phyloP scores from a whole-genome alignment of 2,113 vertebrate genomes.

The Vanacampus margaritifer region DNA sequence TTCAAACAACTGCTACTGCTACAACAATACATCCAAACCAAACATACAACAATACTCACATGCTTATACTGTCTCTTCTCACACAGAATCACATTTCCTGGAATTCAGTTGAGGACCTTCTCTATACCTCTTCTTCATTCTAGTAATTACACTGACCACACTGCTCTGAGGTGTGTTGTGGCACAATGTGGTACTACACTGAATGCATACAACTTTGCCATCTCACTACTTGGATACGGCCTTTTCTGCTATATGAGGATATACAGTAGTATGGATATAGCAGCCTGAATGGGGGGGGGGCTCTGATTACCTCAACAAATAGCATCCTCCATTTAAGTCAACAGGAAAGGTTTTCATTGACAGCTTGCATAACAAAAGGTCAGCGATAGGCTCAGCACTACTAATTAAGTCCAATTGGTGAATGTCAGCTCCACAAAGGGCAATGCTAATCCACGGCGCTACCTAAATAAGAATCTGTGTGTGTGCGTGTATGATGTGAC shows the following conservation, averaged over 20 bases:
- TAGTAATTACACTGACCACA: background rate
- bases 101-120: background rate
- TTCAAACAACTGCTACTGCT: too few relatives aligned
- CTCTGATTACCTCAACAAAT: conserved; percentile 75
- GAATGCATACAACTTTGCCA: background rate
- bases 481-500: conserved; percentile 1
- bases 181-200: background rate
- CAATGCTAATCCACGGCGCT: conserved; percentile 71
- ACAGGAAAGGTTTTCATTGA: conserved; percentile 75
- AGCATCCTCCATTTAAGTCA: conserved; percentile 71
- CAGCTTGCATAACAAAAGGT: conserved; percentile 75
- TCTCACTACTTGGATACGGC: background rate
- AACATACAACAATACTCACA: too few relatives aligned
- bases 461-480: conserved; percentile 45
- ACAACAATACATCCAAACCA: too few relatives aligned
- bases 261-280: conserved; percentile 1
- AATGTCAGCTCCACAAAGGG: conserved; percentile 81
- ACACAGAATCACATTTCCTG: too few relatives aligned
- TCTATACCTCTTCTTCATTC: background rate
- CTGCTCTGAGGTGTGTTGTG: background rate
- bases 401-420: conserved; percentile 81
- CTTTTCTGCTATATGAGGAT: background rate
- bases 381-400: conserved; percentile 69
- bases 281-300: conserved; percentile 9
- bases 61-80: too few relatives aligned